Base-by-base conservation (phyloP, 2,888 invertebrate species). In the Ormyrus pomaceus region DNA sequence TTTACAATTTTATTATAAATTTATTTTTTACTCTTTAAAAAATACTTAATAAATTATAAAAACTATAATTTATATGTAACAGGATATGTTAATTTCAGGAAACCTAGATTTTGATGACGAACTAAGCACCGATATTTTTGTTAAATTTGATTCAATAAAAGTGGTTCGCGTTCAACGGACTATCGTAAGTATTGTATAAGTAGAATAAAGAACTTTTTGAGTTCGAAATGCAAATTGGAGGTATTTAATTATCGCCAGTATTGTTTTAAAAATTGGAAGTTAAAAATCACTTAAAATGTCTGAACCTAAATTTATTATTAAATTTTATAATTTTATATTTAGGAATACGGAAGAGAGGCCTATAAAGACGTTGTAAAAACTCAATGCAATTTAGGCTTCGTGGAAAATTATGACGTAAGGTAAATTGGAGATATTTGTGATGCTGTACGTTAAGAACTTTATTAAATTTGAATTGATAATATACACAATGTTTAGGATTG, bases 351-450 rank as follows among this genome's bases (percentile, higher is more conserved):
- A 4, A 55, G 45, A 0, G 7, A 45, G 7, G 48, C 7, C 2
- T 56, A 5, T 11, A 6, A 6, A 46, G 69, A 69, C 46, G 45
- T 56, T 46, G 46, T 11, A 56, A 45, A 46, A n/a, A 46, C 46
- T n/a, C 10, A 69, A 6, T 69, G 69, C 11, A 69, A 56, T 69
- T 56, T 69, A 11, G 56, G n/a, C n/a, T 69, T 69, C n/a, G 46
- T 69, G 8, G 6, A 46, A n/a, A 46, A 56, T 46, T 69, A 69
- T 6, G 45, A 69, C n/a, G 46, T 7, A 11, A 45, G 46, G 56
- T 56, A 34, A 8, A 19, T 5, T 19, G 4, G 3, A 13, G 5
- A 51, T 45, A 45, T 45, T 53, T 34, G 4, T 34, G 13, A 13
- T 13, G 34, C 4, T 34, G 4, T 34, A 34, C 34, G 3, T 34